Conservation (phyloP, 2,888 invertebrate genomes). For the Ennomos erosarius region DNA sequence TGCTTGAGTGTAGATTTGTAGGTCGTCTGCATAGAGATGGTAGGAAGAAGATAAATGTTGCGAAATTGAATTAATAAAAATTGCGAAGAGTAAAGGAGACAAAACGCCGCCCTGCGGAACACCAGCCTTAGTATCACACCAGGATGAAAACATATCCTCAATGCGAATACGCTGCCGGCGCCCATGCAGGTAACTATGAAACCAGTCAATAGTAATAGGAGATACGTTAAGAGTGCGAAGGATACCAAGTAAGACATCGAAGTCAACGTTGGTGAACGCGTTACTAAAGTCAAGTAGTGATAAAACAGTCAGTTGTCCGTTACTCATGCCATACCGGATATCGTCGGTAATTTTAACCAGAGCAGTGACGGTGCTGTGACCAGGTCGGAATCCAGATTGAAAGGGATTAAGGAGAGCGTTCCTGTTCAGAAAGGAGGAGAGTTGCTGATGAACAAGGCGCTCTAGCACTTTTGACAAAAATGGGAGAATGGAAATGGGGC, state of each 20-base stretch:
- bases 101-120: conserved; percentile 2
- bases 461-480: conserved; percentile 22
- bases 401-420: conserved; percentile 14
- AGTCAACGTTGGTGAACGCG: conserved; percentile 12
- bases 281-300: conserved; percentile 7
- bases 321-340: conserved; percentile 3
- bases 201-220: conserved; percentile 11
- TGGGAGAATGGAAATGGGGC: conserved; percentile 26
- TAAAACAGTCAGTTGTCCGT: conserved; percentile 1
- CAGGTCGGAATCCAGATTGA: conserved; percentile 9
- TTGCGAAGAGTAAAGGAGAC: too few relatives aligned
- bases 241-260: conserved; percentile 7
- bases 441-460: conserved; percentile 31
- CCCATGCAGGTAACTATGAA: conserved; percentile 17
- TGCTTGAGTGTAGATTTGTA: conserved; percentile 11
- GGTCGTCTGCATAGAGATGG: conserved; percentile 16
- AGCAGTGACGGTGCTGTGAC: neutral
- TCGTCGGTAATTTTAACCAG: conserved; percentile 11
- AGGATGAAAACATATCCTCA: conserved; percentile 1
- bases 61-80: conserved; percentile 21
- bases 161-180: conserved; percentile 10
- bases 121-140: conserved; percentile 11
- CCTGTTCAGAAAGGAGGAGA: neutral
- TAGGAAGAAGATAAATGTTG: neutral
- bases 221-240: conserved; percentile 17